Evolutionary conservation across 2,113 vertebrate species (phyloP).

Genomic region (Balaeniceps rex): DNA sequence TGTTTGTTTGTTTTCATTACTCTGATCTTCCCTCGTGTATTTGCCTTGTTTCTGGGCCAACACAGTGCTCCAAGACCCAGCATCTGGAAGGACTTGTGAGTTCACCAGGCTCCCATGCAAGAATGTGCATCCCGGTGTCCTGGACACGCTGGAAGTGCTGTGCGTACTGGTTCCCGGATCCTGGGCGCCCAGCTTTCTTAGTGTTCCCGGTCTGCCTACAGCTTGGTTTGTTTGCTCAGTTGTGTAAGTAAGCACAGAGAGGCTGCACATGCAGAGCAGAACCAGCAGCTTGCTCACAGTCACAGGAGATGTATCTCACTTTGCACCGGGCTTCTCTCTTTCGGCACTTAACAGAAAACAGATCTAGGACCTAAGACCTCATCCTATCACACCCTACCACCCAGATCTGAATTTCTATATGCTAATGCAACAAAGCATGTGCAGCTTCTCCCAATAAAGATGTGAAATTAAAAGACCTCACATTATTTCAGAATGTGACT

Average conservation of each 20-base stretch:
- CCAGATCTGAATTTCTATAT: rapidly evolving
- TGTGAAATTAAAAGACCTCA: neutral
- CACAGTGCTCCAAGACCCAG: neutral
- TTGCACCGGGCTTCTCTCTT: neutral
- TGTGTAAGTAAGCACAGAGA: neutral
- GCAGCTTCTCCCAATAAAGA: neutral
- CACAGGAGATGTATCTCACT: neutral
- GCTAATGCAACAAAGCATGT: neutral
- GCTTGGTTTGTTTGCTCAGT: neutral
- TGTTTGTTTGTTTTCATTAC: slow-evolving; percentile 1
- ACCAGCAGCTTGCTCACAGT: neutral
- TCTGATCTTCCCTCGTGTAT: neutral
- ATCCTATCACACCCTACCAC: neutral
- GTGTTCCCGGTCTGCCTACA: neutral
- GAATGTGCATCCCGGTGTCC: neutral
- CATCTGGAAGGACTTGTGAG: slow-evolving; percentile 33
- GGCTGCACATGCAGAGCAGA: neutral
- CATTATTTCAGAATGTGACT: neutral
- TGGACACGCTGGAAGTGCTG: neutral
- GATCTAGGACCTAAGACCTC: neutral
- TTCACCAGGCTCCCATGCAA: slow-evolving; percentile 34
- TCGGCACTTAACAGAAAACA: neutral
- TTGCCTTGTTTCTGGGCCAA: slow-evolving; percentile 7
- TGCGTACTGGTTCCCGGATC: neutral
- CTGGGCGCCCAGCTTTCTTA: neutral